Base-by-base conservation (phyloP, 2,797 vertebrate species). In the Valencia hispanica region DNA sequence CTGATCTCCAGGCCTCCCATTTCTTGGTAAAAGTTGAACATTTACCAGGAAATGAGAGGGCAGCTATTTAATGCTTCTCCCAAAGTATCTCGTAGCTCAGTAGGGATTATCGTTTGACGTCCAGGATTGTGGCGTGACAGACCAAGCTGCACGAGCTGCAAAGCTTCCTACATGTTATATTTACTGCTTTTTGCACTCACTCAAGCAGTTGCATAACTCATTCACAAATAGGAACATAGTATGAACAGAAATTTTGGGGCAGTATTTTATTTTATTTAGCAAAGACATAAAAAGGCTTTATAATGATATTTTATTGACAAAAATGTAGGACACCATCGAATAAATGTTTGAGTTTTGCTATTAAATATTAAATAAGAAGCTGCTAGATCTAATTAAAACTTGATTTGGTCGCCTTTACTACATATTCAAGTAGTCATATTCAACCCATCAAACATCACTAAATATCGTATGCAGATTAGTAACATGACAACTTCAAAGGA, bases 391-490 rank as follows among this genome's bases (percentile, higher is more conserved):
- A 39, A 20, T 39, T 25, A 25, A 22, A 39, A 65, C 20, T 65
- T 22, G 30, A 5, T 63, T 39, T 65, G 22, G 14, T 25, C 25
- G 61, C 10, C 20, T 39, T 65, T 12, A 39, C 34, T 2, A 14
- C 34, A 39, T 6, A 10, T 2, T 65, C 61, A 39, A 25, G 5
- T 65, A n/a, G n/a, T n/a, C 34, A 39, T 6, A 10, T 2, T 65
- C 61, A 39, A 25, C 1, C 39, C 47, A 48, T 48, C 22, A 51
- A 51, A 51, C 1, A 22, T 39, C 51, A 27, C 15, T 32, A 51
- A 78, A 84, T 88, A 74, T 82, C 84, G 88, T 88, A 80, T 90
- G 76, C 72, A 84, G 73, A 79, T 48, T 50, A 45, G 11, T 78
- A 79, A 74, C 78, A 55, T 55, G 79, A 83, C 82, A 79, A 45